These are phyloP conservation scores for Acanthornis magna DNA, from an alignment of 2,797 vertebrate genomes.

Conservation along the genomic window DNA sequence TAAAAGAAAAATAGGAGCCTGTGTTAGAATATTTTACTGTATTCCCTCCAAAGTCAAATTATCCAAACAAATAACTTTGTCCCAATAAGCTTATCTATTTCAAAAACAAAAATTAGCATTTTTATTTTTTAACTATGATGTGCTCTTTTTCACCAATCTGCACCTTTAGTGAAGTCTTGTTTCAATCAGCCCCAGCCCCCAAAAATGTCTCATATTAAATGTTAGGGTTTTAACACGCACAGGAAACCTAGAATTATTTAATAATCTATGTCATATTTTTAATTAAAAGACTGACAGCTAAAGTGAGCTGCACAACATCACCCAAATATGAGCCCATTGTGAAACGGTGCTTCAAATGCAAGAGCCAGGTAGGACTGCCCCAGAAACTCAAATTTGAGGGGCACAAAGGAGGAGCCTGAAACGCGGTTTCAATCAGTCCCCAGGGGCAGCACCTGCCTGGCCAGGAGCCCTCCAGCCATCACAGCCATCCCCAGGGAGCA, in stretches of 20 bases:
- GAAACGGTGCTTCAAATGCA: rapidly evolving
- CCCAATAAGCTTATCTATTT: not conserved
- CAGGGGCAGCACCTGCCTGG: not conserved
- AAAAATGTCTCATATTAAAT: not conserved
- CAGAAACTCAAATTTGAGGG: not conserved
- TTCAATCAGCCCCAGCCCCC: not conserved
- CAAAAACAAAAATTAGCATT: not conserved
- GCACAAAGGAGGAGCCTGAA: not conserved
- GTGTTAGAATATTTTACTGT: not conserved
- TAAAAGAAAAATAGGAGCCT: not conserved
- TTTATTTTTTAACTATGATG: not conserved
- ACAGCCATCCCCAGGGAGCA: not conserved
- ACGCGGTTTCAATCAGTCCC: not conserved
- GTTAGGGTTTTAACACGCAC: not conserved
- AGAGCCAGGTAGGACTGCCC: not conserved
- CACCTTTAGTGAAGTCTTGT: not conserved
- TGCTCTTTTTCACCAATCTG: not conserved
- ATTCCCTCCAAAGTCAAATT: not conserved
- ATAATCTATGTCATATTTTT: not conserved
- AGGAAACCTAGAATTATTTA: not conserved
- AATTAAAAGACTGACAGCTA: not conserved
- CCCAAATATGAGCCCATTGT: rapidly evolving
- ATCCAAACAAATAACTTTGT: not conserved
- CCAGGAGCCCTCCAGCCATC: not conserved
- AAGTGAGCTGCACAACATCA: not conserved